Percentiles rank a stretch among this genome's conserved stretches.
These are phyloP conservation scores for Sorex fumeus DNA, from an alignment of 2,113 vertebrate species.

Conservation along the genomic window DNA sequence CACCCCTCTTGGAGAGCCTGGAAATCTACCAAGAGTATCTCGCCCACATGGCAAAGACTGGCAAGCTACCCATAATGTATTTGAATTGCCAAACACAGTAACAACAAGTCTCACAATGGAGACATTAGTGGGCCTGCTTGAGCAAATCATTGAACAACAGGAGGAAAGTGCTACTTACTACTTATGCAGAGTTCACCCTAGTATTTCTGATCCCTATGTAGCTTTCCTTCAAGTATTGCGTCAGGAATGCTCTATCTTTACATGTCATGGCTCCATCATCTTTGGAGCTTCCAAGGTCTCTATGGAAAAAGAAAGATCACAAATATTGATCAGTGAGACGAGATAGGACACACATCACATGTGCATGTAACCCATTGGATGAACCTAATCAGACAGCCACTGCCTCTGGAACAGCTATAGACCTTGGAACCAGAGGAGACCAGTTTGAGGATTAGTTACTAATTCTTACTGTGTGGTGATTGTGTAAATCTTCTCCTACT, in stretches of 20 bases:
- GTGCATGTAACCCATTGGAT: background rate
- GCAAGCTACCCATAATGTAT: too few relatives aligned
- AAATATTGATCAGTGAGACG: background rate
- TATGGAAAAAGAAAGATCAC: background rate
- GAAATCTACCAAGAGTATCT: too few relatives aligned
- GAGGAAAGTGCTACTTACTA: background rate
- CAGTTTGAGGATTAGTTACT: background rate
- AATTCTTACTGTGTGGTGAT: background rate
- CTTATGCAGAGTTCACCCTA: background rate
- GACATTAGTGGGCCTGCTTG: too few relatives aligned
- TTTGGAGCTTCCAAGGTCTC: background rate
- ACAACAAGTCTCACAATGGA: too few relatives aligned
- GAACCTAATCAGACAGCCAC: background rate
- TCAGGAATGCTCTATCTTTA: background rate
- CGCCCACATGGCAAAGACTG: too few relatives aligned
- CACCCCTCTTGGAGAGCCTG: too few relatives aligned
- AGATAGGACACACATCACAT: background rate
- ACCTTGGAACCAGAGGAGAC: background rate
- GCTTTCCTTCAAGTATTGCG: conserved; percentile 23
- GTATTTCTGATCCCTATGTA: background rate
- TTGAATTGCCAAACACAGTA: too few relatives aligned
- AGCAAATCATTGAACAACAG: too few relatives aligned
- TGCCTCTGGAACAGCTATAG: background rate
- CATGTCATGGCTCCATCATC: background rate
- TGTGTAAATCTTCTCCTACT: conserved; percentile 5